Conservation (phyloP, 1,140 invertebrate genomes). For the Lamellibrachia luymesi region DNA sequence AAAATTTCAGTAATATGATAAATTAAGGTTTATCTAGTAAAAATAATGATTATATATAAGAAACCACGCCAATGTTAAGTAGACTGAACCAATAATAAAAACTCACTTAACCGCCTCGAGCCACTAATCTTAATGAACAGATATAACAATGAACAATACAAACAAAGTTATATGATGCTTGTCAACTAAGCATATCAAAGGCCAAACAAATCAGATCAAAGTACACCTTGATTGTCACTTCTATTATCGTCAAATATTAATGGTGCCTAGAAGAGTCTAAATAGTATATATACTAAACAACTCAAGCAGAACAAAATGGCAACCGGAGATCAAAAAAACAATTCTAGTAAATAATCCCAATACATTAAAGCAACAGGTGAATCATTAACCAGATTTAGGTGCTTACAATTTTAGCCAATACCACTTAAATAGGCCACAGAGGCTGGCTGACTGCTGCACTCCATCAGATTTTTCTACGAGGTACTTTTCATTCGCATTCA, state of each 20-base stretch:
- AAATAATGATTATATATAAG: not conserved
- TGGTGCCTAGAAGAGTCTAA: too few relatives aligned
- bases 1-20: not conserved
- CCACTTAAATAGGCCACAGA: not conserved
- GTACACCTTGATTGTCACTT: too few relatives aligned
- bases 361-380: too few relatives aligned
- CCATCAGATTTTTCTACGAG: too few relatives aligned
- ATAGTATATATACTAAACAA: too few relatives aligned
- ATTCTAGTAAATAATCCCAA: too few relatives aligned
- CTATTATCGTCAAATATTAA: too few relatives aligned
- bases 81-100: not conserved
- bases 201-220: too few relatives aligned
- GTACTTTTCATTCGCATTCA: not conserved
- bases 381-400: too few relatives aligned
- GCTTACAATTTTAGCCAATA: too few relatives aligned
- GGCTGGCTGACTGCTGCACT: not conserved
- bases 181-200: not conserved
- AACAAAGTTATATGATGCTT: not conserved
- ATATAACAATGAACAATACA: not conserved
- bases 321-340: too few relatives aligned
- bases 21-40: not conserved
- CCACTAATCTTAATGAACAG: not conserved
- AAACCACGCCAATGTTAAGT: not conserved
- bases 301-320: too few relatives aligned
- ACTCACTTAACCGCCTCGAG: not conserved